Percentiles rank a stretch among this genome's conserved stretches.
Conservation (phyloP, 2,888 invertebrate species). For the Napeogenes inachia region DNA sequence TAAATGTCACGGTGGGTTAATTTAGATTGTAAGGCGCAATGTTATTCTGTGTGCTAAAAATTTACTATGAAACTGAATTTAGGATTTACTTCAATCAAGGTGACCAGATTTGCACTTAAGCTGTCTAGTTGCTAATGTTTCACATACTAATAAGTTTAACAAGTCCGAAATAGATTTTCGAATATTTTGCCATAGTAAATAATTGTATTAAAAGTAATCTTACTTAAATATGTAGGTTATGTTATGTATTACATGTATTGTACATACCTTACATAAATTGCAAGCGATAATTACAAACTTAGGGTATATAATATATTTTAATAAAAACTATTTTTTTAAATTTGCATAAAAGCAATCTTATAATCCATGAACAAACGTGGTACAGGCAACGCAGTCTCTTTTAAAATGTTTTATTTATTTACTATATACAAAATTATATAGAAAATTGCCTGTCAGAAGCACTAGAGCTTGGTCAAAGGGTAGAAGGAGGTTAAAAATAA, state of each 20-base stretch:
- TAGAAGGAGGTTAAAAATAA: conserved; percentile 44
- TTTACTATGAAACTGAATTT: conserved; percentile 1
- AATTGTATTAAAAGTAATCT: too few species aligned
- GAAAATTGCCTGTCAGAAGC: conserved; percentile 69
- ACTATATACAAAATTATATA: conserved; percentile 48
- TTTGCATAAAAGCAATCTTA: background rate
- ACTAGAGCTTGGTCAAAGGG: conserved; percentile 57
- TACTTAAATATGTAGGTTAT: too few species aligned
- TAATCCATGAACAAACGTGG: background rate
- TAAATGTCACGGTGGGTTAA: too few species aligned
- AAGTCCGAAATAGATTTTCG: background rate
- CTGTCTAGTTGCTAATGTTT: background rate
- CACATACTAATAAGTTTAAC: background rate
- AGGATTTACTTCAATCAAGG: conserved; percentile 1
- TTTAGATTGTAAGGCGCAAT: too few species aligned
- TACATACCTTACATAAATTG: too few species aligned
- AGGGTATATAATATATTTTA: too few species aligned
- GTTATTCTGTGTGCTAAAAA: background rate
- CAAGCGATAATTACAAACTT: too few species aligned
- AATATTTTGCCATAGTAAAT: background rate
- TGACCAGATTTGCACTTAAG: conserved; percentile 4
- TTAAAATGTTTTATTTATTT: conserved; percentile 19
- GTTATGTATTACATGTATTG: too few species aligned
- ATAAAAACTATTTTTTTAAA: too few species aligned
- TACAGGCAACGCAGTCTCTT: background rate